Evolutionary conservation across 2,113 vertebrate genomes (phyloP).

Genomic region (Tachycineta bicolor): DNA sequence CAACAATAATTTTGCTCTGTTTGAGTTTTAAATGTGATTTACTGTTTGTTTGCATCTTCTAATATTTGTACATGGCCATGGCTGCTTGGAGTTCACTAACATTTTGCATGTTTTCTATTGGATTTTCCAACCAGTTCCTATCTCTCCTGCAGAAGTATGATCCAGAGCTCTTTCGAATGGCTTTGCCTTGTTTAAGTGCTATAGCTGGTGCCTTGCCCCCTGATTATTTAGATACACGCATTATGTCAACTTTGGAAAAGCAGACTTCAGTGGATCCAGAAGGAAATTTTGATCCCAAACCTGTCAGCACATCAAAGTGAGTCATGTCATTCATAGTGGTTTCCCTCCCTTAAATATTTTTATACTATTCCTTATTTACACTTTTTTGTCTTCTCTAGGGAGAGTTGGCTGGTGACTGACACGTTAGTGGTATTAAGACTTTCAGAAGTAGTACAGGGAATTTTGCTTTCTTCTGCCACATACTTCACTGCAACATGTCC

Average conservation of each 20-base stretch:
- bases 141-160: conserved; percentile 89
- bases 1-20: neutral
- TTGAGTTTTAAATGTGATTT: neutral
- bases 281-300: conserved; percentile 97
- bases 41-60: conserved; percentile 3
- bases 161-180: conserved; percentile 96
- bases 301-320: conserved; percentile 93
- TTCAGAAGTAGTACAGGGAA: neutral
- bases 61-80: neutral
- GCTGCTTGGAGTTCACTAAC: conserved; percentile 57
- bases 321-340: conserved; percentile 35
- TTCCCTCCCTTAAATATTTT: neutral
- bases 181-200: conserved; percentile 96
- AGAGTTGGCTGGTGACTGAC: neutral
- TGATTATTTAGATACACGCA: conserved; percentile 91
- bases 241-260: conserved; percentile 86
- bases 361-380: neutral
- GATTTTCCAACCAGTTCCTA: conserved; percentile 76
- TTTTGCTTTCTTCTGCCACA: neutral
- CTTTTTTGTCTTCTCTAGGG: neutral
- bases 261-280: conserved; percentile 89
- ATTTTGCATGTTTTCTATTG: conserved; percentile 69
- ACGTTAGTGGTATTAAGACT: neutral
- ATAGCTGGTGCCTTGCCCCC: conserved; percentile 94
- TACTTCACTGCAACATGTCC: neutral